These are phyloP conservation scores for Melanchra persicariae DNA, from an alignment of 2,888 invertebrate genomes.

Conservation along the genomic window DNA sequence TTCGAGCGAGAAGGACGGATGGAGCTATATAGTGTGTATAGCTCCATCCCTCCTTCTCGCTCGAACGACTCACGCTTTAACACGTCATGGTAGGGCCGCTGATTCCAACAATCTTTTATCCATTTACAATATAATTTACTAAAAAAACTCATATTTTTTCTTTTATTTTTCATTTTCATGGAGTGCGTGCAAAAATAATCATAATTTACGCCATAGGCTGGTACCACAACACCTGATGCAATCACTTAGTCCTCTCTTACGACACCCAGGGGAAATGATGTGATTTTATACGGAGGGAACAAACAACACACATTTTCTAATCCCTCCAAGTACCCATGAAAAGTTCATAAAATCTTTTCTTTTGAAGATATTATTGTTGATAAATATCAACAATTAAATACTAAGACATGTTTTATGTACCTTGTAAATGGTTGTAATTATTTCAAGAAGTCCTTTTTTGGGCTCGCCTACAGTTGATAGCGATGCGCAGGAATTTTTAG, in stretches of 20 bases:
- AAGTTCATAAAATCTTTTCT: conserved; percentile 6
- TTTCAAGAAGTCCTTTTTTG: not conserved
- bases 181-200: not conserved
- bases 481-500: not conserved
- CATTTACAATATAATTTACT: too few species aligned
- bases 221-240: conserved; percentile 22
- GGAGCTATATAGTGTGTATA: too few species aligned
- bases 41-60: too few species aligned
- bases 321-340: conserved; percentile 1
- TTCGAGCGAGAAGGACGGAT: too few species aligned
- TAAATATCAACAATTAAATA: conserved; percentile 2
- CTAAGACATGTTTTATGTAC: not conserved
- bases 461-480: not conserved
- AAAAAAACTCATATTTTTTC: too few species aligned
- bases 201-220: not conserved
- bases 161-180: not conserved
- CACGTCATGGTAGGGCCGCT: too few species aligned
- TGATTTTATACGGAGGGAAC: conserved; percentile 20
- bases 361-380: not conserved
- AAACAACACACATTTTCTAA: conserved; percentile 18
- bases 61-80: too few species aligned
- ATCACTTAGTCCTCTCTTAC: conserved; percentile 25
- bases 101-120: too few species aligned
- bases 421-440: not conserved
- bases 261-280: conserved; percentile 31